Conservation (phyloP, 1,140 invertebrate species). For the Caenorhabditis tropicalis region DNA sequence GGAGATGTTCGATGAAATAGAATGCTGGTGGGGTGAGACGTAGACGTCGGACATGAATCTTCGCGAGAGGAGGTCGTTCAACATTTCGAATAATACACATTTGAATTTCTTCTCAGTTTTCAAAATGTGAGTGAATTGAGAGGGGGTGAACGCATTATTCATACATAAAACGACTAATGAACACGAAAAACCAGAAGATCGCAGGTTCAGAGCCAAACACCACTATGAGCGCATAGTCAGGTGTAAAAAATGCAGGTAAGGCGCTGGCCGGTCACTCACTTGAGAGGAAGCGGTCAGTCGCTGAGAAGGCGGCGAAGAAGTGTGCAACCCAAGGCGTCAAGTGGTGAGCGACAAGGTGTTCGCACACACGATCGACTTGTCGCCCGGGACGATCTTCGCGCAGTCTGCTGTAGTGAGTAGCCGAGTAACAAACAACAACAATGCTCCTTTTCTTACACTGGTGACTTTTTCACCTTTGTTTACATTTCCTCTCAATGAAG, state of each 20-base stretch:
- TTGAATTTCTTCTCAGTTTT: background rate
- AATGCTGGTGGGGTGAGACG: background rate
- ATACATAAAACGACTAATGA: background rate
- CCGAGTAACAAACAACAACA: slow-evolving; percentile 40
- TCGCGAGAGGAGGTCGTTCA: slow-evolving; percentile 21
- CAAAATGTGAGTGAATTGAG: background rate
- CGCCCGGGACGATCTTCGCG: background rate
- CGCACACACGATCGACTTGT: slow-evolving; percentile 30
- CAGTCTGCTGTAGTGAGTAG: background rate
- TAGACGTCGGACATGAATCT: background rate
- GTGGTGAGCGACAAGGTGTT: slow-evolving; percentile 37
- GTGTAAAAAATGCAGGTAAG: slow-evolving; percentile 1
- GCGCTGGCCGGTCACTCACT: background rate
- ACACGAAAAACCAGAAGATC: background rate
- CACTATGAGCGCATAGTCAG: background rate
- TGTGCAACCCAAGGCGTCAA: slow-evolving; percentile 28
- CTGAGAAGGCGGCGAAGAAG: background rate
- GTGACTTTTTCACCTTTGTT: background rate
- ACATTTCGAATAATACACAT: slow-evolving; percentile 31
- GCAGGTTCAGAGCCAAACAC: slow-evolving; percentile 1
- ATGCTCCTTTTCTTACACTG: background rate
- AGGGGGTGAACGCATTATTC: background rate
- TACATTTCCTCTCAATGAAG: background rate
- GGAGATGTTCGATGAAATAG: slow-evolving; percentile 21
- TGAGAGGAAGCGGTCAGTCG: background rate